Evolutionary conservation across 1,140 invertebrate genomes (phyloP), one percentile per base, ranked within the genome.

Genomic region (Brachionus plicatilis): DNA sequence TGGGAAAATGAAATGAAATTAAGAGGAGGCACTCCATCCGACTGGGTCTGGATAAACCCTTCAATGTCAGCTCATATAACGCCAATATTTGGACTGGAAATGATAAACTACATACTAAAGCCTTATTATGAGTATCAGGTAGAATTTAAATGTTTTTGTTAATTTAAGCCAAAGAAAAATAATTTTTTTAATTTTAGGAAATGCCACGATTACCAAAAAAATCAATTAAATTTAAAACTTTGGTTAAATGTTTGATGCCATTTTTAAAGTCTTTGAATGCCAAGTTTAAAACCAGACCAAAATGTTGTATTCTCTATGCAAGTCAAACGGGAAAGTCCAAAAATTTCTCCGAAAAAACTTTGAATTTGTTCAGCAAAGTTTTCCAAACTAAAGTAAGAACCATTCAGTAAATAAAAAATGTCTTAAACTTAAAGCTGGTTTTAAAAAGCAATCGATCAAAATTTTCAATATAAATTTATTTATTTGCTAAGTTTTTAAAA

Each of bases 41-140:
- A 98, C 91, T 98, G 96, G 96, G 93, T 96, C 20, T 97, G 96
- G 96, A 94, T 97, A 83, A 94, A 96, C 3, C 96, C 96, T 2
- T 96, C 96, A 0, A 92, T 97, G 88, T 95, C 95, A 6, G 93
- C 94, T 12, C 95, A 94, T 4, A 92, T 95, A 12, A 95, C 94
- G 4, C 94, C 95, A 0, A 95, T 97, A 0, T 98, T 96, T 88
- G 96, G 97, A 88, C 95, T 97, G 90, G 96, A 98, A 91, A 96
- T 97, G 95, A 93, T 95, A 3, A 90, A 94, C 47, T 98, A 97
- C 89, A 93, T 94, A 88, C 90, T 97, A 76, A 94, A 94, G 87
- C 95, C 95, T 1, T 93, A 93, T 6, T 97, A 96, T 87, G 94
- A 96, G 88, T 95, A 95, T 88, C 95, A 96, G 92, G 95, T 94